Evolutionary conservation across 2,797 vertebrate genomes (phyloP).

Genomic region (Fistularia tabacaria): DNA sequence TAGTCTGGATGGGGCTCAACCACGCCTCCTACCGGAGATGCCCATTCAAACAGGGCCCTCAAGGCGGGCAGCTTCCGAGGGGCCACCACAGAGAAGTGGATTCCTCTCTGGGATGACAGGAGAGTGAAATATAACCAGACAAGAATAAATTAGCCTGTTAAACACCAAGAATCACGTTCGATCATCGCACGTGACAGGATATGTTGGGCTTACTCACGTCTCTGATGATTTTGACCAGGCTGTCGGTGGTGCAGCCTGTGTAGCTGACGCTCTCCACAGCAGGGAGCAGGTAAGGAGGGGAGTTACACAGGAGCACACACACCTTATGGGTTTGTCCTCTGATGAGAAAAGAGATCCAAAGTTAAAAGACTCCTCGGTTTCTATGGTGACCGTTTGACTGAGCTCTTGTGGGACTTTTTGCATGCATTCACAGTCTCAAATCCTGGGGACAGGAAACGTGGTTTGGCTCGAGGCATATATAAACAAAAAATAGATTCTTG

Average conservation of each 20-base stretch:
- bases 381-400: too few species aligned
- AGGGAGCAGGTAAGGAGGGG: slow-evolving; percentile 87
- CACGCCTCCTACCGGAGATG: slow-evolving; percentile 72
- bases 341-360: slow-evolving; percentile 16
- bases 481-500: too few species aligned
- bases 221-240: slow-evolving; percentile 87
- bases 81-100: slow-evolving; percentile 89
- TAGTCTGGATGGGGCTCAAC: slow-evolving; percentile 82
- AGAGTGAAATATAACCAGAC: not conserved
- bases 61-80: slow-evolving; percentile 87
- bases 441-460: too few species aligned
- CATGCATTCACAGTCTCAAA: too few species aligned
- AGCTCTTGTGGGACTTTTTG: too few species aligned
- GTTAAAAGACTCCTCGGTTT: not conserved
- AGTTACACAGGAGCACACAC: slow-evolving; percentile 90
- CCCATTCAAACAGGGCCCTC: slow-evolving; percentile 83
- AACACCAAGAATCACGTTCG: not conserved
- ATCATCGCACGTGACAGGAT: not conserved
- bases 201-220: slow-evolving; percentile 73
- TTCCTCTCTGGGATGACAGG: slow-evolving; percentile 75
- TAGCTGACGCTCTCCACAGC: slow-evolving; percentile 92
- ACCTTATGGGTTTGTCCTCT: slow-evolving; percentile 91
- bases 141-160: not conserved
- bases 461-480: too few species aligned
- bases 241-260: slow-evolving; percentile 87